Base-by-base conservation (phyloP, 1,140 invertebrate genomes). In the Antheraea mylitta region DNA sequence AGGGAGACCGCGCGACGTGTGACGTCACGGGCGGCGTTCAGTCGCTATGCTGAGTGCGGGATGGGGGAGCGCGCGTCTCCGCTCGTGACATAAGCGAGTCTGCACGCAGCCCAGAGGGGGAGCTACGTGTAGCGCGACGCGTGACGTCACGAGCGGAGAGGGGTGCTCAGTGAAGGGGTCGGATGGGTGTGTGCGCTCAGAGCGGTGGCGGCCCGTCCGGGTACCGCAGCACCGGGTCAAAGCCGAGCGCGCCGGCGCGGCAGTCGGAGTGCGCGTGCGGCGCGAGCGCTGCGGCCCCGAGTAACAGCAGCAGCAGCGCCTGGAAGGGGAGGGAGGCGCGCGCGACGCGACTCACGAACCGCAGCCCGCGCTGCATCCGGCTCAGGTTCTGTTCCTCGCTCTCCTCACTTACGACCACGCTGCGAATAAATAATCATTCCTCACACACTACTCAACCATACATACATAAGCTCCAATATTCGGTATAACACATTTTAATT, bases 271-370 rank as follows among this genome's bases (percentile, higher is more conserved):
- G 96, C 74, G 95, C 94, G 81, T 95, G 95, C 63, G 98, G 98
- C 53, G 98, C 95, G 74, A 99, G 93, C 38, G 97, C 96, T 58
- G 97, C 97, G 68, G 97, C 96, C 66, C 97, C 98, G 77, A 99
- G 94, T 77, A 99, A 93, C 68, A 99, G 93, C 77, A 98, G 93
- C 93, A 98, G 96, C 71, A 99, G 91, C 45, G 97, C 96, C 91
- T 98, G 97, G 82, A 99, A 97, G 37, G 98, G 98, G 71, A 99
- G 92, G 13, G 98, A 98, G 45, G 97, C 96, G 82, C 97, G 94
- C 69, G 98, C 93, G 67, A 98, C 98, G 81, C 98, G 95, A 71
- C 96, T 95, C 80, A 98, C 93, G 94, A 98, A 98, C 60, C 95
- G 94, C 79, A 95, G 95, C 74, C 96, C 95, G 80, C 96, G 94